Percentiles rank a stretch among this genome's conserved stretches.
Conservation (phyloP, 2,888 invertebrate species). For the Pelosia muscerda region DNA sequence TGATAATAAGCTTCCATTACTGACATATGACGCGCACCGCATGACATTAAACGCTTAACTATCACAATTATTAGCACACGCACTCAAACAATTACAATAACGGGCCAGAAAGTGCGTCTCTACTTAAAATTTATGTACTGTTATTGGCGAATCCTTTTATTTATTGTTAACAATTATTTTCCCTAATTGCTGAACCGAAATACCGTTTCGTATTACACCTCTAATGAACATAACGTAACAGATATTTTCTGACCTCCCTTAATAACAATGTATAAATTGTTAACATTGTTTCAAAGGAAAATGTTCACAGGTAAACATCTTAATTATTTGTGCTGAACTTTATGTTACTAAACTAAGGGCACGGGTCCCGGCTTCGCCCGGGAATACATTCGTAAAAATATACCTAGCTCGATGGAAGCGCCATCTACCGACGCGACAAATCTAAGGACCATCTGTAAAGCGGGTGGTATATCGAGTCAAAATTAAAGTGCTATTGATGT, state of each 20-base stretch:
- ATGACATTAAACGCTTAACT: constrained; percentile 35
- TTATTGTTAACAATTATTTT: constrained; percentile 82
- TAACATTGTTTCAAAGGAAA: constrained; percentile 61
- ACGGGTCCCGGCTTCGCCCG: too few relatives aligned
- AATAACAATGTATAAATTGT: constrained; percentile 66
- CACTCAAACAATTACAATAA: constrained; percentile 79
- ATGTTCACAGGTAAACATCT: constrained; percentile 44
- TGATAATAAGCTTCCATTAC: constrained; percentile 35
- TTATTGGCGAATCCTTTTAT: constrained; percentile 75
- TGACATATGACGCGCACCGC: constrained; percentile 28
- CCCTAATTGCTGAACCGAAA: constrained; percentile 78
- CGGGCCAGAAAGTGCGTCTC: constrained; percentile 73
- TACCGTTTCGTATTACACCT: constrained; percentile 71
- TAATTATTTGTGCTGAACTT: constrained; percentile 43
- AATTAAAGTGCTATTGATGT: too few relatives aligned
- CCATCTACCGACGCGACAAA: too few relatives aligned
- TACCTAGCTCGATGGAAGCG: too few relatives aligned
- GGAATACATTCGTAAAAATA: too few relatives aligned
- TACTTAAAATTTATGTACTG: constrained; percentile 74
- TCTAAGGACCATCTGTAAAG: too few relatives aligned
- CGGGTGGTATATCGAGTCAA: too few relatives aligned
- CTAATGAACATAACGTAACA: constrained; percentile 84
- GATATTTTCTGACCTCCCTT: constrained; percentile 82
- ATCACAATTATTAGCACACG: constrained; percentile 41
- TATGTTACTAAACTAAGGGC: constrained; percentile 16